Percentiles rank a stretch among this genome's conserved stretches.
Evolutionary conservation across 2,113 vertebrate species (phyloP).

Genomic region (Abramis brama): DNA sequence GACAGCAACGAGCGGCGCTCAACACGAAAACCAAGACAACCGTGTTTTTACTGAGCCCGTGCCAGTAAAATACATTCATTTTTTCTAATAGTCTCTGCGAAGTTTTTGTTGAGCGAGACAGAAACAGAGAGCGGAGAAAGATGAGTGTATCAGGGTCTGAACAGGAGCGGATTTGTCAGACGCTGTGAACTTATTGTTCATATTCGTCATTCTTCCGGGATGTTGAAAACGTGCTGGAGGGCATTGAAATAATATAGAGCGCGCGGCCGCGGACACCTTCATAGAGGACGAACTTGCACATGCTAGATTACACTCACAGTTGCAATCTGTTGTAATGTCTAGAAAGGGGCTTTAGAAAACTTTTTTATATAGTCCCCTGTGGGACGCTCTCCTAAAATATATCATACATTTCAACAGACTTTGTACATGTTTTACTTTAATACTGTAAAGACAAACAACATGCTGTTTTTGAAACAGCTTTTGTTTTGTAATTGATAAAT

Average conservation of each 20-base stretch:
- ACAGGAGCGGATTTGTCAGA: constrained; percentile 2
- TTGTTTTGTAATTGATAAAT: background rate
- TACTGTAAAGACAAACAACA: background rate
- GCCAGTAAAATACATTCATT: background rate
- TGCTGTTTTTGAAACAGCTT: background rate
- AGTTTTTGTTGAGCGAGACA: background rate
- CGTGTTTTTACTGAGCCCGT: background rate
- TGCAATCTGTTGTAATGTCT: background rate
- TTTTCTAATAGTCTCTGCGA: background rate
- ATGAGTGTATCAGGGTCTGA: background rate
- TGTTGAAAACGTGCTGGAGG: constrained; percentile 39
- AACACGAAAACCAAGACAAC: background rate
- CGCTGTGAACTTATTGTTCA: constrained; percentile 8
- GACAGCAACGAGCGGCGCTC: constrained; percentile 8
- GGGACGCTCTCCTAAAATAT: background rate
- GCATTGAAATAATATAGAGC: background rate
- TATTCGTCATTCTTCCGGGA: constrained; percentile 47
- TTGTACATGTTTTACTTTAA: no score
- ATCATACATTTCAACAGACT: background rate
- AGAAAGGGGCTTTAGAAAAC: background rate
- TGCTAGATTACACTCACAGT: background rate
- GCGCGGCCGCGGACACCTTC: background rate
- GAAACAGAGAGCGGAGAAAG: background rate
- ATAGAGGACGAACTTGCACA: background rate
- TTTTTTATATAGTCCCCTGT: background rate